phyloP scores from a whole-genome alignment of 2,113 vertebrate species.

The Puma concolor region DNA sequence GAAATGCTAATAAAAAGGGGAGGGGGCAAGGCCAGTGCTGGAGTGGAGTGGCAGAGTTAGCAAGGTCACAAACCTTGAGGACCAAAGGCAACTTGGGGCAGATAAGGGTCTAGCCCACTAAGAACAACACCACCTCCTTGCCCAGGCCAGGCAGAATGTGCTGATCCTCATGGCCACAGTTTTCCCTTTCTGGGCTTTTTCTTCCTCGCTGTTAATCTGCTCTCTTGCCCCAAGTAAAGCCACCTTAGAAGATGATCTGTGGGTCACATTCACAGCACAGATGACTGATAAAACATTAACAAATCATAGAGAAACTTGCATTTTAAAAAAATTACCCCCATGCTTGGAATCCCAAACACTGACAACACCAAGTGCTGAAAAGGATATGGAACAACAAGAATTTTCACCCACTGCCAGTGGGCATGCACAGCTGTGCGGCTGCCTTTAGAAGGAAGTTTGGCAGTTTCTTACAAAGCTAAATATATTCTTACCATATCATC shows the following conservation, averaged over 20 bases:
- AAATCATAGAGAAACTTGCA: not conserved
- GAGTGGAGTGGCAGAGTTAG: not conserved
- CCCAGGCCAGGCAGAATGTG: not conserved
- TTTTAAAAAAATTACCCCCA: not conserved
- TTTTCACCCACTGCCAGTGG: not conserved
- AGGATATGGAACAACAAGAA: not conserved
- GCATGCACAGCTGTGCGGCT: not conserved
- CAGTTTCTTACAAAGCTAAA: not conserved
- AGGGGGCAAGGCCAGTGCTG: not conserved
- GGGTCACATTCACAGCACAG: not conserved
- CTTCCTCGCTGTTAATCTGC: not conserved
- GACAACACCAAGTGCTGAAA: not conserved
- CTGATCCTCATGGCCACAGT: not conserved
- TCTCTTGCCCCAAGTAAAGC: not conserved
- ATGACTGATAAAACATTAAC: not conserved
- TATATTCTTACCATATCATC: not conserved
- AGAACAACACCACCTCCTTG: not conserved
- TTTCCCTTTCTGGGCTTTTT: not conserved
- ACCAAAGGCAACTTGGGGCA: not conserved
- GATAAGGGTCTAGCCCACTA: not conserved
- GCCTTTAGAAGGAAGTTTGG: not conserved
- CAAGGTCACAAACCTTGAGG: not conserved
- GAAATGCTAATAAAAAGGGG: not conserved
- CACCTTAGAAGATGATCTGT: not conserved
- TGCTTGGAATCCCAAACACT: not conserved